phyloP scores from a whole-genome alignment of 2,113 vertebrate species.

The Anarrhichthys ocellatus region DNA sequence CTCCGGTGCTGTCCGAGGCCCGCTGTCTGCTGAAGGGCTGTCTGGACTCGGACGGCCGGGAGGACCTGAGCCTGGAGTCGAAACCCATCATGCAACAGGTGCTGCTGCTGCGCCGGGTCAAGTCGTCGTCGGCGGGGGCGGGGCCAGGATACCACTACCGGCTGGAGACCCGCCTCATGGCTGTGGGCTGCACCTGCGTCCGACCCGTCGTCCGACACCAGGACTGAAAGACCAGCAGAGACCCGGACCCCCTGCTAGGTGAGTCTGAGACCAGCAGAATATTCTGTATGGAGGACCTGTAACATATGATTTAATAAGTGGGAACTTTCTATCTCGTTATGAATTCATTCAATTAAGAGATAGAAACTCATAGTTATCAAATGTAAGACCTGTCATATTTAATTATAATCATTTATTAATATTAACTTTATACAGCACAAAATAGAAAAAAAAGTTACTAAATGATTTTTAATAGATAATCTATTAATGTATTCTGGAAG shows the following conservation, averaged over 20 bases:
- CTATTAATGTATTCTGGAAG: too few relatives aligned
- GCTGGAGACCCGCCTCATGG: conserved; percentile 86
- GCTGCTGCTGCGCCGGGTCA: conserved; percentile 85
- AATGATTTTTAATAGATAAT: too few relatives aligned
- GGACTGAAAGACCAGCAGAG: conserved; percentile 37
- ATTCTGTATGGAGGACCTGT: background rate
- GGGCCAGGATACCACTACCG: conserved; percentile 67
- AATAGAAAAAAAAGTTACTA: background rate
- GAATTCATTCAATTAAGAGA: background rate
- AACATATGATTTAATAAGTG: background rate
- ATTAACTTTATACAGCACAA: background rate
- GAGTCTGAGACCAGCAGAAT: background rate
- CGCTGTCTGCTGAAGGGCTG: conserved; percentile 85
- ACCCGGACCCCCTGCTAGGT: background rate
- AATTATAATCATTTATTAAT: background rate
- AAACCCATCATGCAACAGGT: conserved; percentile 88
- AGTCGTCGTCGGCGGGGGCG: conserved; percentile 32
- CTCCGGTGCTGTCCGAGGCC: conserved; percentile 78
- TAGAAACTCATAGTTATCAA: background rate
- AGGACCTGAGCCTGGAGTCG: conserved; percentile 84
- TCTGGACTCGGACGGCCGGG: conserved; percentile 68
- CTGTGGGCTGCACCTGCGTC: conserved; percentile 91
- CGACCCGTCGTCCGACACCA: conserved; percentile 57
- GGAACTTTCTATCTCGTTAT: background rate
- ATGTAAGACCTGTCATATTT: too few relatives aligned